phyloP scores from a whole-genome alignment of 2,113 vertebrate genomes.

The Megaceryle maxima region DNA sequence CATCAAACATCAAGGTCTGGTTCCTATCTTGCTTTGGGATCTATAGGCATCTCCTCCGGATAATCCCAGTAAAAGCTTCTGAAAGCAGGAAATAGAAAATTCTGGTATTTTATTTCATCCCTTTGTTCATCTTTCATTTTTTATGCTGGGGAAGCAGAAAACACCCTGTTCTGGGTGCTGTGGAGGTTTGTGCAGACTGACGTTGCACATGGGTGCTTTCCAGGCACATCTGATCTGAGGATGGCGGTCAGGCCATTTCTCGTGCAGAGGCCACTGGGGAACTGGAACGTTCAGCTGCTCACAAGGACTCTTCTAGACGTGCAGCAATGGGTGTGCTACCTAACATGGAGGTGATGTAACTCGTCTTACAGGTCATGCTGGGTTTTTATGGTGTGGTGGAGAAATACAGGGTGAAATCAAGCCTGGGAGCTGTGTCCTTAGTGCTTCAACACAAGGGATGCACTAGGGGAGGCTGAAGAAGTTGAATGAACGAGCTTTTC shows the following conservation, averaged over 20 bases:
- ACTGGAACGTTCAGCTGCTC: not conserved
- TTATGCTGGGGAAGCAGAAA: not conserved
- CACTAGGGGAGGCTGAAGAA: not conserved
- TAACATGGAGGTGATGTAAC: not conserved
- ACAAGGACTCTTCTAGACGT: not conserved
- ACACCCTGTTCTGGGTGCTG: not conserved
- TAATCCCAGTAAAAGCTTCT: not conserved
- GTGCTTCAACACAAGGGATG: not conserved
- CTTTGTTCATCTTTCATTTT: not conserved
- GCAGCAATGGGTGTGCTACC: not conserved
- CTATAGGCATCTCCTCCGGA: not conserved
- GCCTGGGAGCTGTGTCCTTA: not conserved
- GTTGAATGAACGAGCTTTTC: not conserved
- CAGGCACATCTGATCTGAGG: not conserved
- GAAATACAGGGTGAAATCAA: not conserved
- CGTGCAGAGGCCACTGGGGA: no score
- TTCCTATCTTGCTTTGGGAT: not conserved
- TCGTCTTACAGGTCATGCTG: not conserved
- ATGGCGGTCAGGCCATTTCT: not conserved
- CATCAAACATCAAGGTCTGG: not conserved
- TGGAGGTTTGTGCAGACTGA: not conserved
- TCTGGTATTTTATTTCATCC: not conserved
- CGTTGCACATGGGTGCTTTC: accelerated
- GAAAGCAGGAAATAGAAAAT: not conserved
- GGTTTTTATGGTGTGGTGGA: not conserved